Conservation (phyloP, 2,113 vertebrate species). For the Psammodynastes pulverulentus region DNA sequence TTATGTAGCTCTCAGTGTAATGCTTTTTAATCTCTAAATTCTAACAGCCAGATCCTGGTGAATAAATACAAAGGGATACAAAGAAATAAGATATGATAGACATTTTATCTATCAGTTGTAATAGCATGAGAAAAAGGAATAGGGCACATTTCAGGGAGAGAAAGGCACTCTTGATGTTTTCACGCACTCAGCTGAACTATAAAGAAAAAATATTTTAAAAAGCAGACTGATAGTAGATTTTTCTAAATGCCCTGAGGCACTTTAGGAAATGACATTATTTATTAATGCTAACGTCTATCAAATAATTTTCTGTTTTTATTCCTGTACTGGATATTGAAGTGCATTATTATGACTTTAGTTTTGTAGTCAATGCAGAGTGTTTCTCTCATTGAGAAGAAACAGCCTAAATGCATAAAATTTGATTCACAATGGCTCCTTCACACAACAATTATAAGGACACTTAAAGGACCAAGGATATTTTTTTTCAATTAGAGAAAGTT, state of each 20-base stretch:
- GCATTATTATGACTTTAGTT: constrained; percentile 9
- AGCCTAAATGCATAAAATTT: neutral
- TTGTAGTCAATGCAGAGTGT: constrained; percentile 40
- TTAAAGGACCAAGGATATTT: neutral
- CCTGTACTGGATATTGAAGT: neutral
- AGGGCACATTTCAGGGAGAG: constrained; percentile 11
- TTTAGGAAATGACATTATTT: constrained; percentile 26
- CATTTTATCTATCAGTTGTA: neutral
- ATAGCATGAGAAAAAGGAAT: constrained; percentile 34
- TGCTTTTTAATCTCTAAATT: neutral
- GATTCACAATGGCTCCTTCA: neutral
- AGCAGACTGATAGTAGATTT: neutral
- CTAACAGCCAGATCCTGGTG: neutral
- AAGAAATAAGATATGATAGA: constrained; percentile 15
- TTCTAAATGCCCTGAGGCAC: constrained; percentile 10
- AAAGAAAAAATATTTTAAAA: constrained; percentile 26
- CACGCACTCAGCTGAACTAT: neutral
- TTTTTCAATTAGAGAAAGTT: neutral
- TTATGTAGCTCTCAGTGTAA: neutral
- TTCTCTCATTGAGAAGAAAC: neutral
- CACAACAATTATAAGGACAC: constrained; percentile 3
- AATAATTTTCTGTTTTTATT: neutral
- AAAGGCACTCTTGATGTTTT: constrained; percentile 60
- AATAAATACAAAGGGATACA: neutral
- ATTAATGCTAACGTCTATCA: neutral